Conservation (phyloP, 2,888 invertebrate species). For the Eristalis pertinax region DNA sequence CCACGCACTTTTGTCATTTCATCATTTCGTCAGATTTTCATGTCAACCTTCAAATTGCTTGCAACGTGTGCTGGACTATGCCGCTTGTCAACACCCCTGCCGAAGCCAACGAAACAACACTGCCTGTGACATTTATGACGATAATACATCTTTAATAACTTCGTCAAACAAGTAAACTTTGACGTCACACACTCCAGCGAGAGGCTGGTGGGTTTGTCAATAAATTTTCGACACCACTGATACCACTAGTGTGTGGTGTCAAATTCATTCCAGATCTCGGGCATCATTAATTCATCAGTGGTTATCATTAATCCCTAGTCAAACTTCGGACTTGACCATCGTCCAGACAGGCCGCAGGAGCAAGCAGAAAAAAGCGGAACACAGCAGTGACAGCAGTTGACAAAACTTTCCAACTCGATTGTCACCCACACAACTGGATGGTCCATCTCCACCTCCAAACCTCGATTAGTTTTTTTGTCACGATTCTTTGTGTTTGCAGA, state of each 20-base stretch:
- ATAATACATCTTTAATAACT: constrained; percentile 72
- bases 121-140: constrained; percentile 60
- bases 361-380: neutral
- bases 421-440: constrained; percentile 3
- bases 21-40: constrained; percentile 12
- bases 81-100: neutral
- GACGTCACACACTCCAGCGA: constrained; percentile 40
- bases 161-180: constrained; percentile 60
- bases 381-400: neutral
- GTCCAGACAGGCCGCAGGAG: constrained; percentile 37
- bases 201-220: constrained; percentile 40
- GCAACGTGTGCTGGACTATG: constrained; percentile 33
- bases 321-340: constrained; percentile 16
- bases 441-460: neutral
- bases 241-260: constrained; percentile 13
- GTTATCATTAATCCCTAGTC: constrained; percentile 42
- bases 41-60: constrained; percentile 29
- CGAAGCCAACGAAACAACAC: constrained; percentile 8
- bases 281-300: constrained; percentile 68
- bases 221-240: constrained; percentile 36
- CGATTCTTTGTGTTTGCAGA: constrained; percentile 35
- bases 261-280: constrained; percentile 15
- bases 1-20: constrained; percentile 60
- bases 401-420: constrained; percentile 45
- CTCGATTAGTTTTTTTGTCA: constrained; percentile 60